These are phyloP conservation scores for Adelosebastes latens DNA, from an alignment of 2,797 vertebrate species.

Conservation along the genomic window DNA sequence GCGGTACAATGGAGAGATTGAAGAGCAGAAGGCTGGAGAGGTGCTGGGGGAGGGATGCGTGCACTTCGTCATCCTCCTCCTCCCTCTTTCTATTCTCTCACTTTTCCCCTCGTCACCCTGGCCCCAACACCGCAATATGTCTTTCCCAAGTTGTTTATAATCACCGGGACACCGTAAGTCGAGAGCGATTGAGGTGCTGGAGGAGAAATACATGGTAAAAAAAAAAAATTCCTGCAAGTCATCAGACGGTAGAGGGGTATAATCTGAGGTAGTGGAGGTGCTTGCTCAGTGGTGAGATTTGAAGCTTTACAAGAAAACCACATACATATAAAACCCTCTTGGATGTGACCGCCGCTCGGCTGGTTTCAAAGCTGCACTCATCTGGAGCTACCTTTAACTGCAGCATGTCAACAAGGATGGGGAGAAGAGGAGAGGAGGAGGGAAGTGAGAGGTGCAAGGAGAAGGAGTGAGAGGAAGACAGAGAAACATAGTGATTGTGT, in stretches of 20 bases:
- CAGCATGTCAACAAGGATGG: conserved; percentile 65
- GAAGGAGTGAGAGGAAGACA: background rate
- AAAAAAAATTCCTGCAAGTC: conserved; percentile 67
- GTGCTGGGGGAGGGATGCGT: conserved; percentile 33
- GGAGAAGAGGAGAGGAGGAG: background rate
- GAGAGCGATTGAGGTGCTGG: conserved; percentile 40
- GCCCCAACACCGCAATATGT: conserved; percentile 41
- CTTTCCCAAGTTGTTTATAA: conserved; percentile 72
- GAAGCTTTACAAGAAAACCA: conserved; percentile 67
- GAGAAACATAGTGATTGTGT: conserved; percentile 16
- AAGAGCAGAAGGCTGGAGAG: conserved; percentile 50
- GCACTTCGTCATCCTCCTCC: conserved; percentile 30
- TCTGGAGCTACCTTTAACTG: conserved; percentile 75
- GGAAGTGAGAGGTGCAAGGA: background rate
- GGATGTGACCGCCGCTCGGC: conserved; percentile 61
- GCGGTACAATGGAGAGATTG: conserved; percentile 64
- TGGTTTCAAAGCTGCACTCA: conserved; percentile 75
- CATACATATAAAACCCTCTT: conserved; percentile 60
- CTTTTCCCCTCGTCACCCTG: conserved; percentile 15
- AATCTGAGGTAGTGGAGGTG: conserved; percentile 58
- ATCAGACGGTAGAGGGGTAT: conserved; percentile 52
- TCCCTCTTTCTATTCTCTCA: conserved; percentile 28
- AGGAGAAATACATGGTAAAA: conserved; percentile 44
- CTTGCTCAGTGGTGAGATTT: conserved; percentile 65
- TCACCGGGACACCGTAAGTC: conserved; percentile 51